These are phyloP conservation scores for Buteo buteo DNA, from an alignment of 2,113 vertebrate genomes.

Conservation along the genomic window DNA sequence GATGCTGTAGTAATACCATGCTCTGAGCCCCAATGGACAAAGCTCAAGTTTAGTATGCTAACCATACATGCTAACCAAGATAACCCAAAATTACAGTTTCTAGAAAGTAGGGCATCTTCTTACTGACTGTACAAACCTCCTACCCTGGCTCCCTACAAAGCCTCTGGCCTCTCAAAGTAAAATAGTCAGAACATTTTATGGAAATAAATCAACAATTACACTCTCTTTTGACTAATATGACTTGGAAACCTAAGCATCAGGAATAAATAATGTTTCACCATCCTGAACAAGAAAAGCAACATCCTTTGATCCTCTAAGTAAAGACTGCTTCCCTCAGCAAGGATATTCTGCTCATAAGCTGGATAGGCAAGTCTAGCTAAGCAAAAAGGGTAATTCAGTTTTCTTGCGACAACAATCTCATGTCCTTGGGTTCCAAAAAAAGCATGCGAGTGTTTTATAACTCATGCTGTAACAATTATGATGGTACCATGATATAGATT, in stretches of 20 bases:
- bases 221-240: background rate
- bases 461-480: background rate
- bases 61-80: background rate
- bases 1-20: background rate
- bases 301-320: background rate
- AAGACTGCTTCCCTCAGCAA: background rate
- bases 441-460: background rate
- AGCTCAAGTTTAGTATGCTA: background rate
- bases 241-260: background rate
- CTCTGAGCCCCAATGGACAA: background rate
- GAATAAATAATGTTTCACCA: background rate
- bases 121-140: background rate
- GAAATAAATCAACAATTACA: background rate
- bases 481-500: background rate
- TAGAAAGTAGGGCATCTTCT: background rate
- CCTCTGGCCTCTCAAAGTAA: background rate
- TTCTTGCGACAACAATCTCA: background rate
- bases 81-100: background rate
- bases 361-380: background rate
- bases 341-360: background rate
- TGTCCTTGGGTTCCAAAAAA: background rate
- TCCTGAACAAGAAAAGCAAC: background rate
- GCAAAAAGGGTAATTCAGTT: background rate
- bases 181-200: background rate
- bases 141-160: background rate